phyloP scores from a whole-genome alignment of 1,140 invertebrate genomes.

The Zophobas atratus region DNA sequence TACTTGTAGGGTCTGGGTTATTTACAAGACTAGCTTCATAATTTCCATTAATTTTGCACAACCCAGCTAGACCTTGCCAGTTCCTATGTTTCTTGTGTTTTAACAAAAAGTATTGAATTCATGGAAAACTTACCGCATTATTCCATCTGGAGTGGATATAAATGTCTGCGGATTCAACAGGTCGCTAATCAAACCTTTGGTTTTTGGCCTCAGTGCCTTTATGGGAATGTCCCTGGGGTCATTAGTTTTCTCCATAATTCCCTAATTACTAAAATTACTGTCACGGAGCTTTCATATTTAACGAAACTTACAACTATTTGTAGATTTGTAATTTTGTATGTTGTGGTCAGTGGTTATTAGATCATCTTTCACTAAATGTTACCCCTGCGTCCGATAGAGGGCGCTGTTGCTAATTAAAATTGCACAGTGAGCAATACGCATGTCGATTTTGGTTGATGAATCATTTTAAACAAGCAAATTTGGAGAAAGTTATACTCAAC shows the following conservation, averaged over 20 bases:
- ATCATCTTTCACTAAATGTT: too few species aligned
- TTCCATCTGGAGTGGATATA: slow-evolving; percentile 71
- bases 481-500: too few species aligned
- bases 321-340: too few species aligned
- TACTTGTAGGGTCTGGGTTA: slow-evolving; percentile 70
- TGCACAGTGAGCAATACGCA: too few species aligned
- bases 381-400: too few species aligned
- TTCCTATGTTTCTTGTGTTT: slow-evolving; percentile 69
- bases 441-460: too few species aligned
- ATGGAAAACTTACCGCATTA: slow-evolving; percentile 69
- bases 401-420: too few species aligned
- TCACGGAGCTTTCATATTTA: not conserved
- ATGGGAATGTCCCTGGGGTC: slow-evolving; percentile 52
- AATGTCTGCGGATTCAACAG: slow-evolving; percentile 76
- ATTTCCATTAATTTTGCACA: slow-evolving; percentile 70
- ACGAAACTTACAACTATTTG: too few species aligned
- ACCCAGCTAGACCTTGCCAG: slow-evolving; percentile 78
- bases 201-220: slow-evolving; percentile 68
- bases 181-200: slow-evolving; percentile 69
- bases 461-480: too few species aligned
- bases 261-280: not conserved
- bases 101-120: not conserved
- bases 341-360: too few species aligned
- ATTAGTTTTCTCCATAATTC: slow-evolving; percentile 29
- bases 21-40: slow-evolving; percentile 68